Evolutionary conservation across 1,140 invertebrate species (phyloP).

Genomic region (Dolichoris vasculosae): DNA sequence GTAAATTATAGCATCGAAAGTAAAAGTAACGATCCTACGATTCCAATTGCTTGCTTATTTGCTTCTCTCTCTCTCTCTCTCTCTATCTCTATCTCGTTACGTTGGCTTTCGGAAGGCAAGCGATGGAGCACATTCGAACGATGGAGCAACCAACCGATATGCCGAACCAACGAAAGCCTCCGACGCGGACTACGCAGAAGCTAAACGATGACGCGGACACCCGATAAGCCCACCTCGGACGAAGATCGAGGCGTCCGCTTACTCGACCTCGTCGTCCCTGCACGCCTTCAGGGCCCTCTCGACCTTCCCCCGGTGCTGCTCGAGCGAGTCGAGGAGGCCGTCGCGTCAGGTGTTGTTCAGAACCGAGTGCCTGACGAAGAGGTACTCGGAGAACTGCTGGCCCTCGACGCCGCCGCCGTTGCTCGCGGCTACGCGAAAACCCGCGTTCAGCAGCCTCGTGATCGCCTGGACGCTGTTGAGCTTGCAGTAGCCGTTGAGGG

Average conservation of each 20-base stretch:
- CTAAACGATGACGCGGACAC: not conserved
- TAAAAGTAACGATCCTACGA: not conserved
- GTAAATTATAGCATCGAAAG: not conserved
- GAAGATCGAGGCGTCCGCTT: not conserved
- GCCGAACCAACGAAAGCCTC: not conserved
- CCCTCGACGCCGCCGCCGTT: constrained; percentile 92
- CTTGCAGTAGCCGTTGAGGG: constrained; percentile 94
- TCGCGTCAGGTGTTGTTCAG: constrained; percentile 63
- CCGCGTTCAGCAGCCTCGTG: constrained; percentile 88
- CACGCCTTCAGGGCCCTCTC: not conserved
- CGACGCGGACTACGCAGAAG: not conserved
- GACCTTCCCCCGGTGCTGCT: not conserved
- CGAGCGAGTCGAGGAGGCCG: not conserved
- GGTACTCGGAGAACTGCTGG: constrained; percentile 94
- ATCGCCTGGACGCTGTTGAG: constrained; percentile 93
- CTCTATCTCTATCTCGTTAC: not conserved
- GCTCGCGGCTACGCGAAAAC: constrained; percentile 87
- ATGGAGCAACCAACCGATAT: not conserved
- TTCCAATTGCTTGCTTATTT: too few species aligned
- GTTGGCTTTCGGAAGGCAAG: not conserved
- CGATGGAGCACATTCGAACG: too few species aligned
- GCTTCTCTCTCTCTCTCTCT: not conserved
- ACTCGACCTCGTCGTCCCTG: constrained; percentile 4
- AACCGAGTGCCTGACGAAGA: constrained; percentile 80
- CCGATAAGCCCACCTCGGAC: not conserved